Evolutionary conservation across 2,797 vertebrate genomes (phyloP).

Genomic region (Pangasius mekongensis): DNA sequence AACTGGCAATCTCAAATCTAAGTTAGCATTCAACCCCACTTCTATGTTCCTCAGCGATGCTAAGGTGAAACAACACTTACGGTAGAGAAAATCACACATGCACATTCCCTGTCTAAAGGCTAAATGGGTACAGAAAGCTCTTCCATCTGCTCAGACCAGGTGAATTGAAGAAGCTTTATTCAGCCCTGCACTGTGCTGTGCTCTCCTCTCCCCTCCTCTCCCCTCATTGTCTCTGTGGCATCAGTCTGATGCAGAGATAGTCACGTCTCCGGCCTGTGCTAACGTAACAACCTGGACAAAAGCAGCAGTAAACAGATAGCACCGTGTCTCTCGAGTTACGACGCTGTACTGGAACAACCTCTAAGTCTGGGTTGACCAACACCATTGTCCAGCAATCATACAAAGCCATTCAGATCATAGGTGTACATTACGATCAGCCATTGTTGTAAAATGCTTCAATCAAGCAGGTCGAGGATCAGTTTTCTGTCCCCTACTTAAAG

Average conservation of each 20-base stretch:
- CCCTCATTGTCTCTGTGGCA: slow-evolving; percentile 2
- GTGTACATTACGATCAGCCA: slow-evolving; percentile 42
- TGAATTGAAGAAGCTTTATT: slow-evolving; percentile 31
- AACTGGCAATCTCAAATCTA: neutral
- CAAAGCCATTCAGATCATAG: slow-evolving; percentile 21
- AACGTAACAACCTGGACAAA: slow-evolving; percentile 51
- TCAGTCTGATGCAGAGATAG: slow-evolving; percentile 32
- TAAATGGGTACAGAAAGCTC: neutral
- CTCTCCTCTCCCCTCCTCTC: neutral
- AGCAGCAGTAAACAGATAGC: slow-evolving; percentile 52
- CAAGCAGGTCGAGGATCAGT: slow-evolving; percentile 22
- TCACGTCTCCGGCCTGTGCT: slow-evolving; percentile 38
- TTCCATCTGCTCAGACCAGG: neutral
- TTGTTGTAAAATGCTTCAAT: slow-evolving; percentile 23
- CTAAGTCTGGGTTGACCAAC: slow-evolving; percentile 40
- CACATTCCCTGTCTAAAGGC: too few species aligned
- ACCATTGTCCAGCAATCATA: slow-evolving; percentile 49
- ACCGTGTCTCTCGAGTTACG: slow-evolving; percentile 45
- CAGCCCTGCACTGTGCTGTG: neutral
- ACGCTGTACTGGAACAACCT: slow-evolving; percentile 39
- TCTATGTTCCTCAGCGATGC: neutral
- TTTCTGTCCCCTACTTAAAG: slow-evolving; percentile 15
- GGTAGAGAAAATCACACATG: neutral
- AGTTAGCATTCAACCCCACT: neutral
- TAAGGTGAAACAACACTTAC: neutral